Base-by-base conservation (phyloP, 37 sponge, comb jelly and placozoan genomes). In the Ianthella basta region DNA sequence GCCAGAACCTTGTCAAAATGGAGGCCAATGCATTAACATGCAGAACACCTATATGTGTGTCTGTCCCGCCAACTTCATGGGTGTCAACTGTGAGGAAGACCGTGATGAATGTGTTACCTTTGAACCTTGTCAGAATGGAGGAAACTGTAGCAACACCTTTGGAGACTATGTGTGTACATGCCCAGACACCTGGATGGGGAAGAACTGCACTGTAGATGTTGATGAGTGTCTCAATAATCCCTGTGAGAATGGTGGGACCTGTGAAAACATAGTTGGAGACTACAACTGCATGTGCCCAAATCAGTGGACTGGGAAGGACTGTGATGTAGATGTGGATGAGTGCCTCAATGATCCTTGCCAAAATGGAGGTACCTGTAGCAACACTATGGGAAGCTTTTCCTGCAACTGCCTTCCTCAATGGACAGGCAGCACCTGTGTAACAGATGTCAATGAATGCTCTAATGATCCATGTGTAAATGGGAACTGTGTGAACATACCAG, bases 311-410 rank as follows among this genome's bases (percentile, higher is more conserved):
- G 89, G 87, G 12, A 40, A 21, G 54, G 80, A 77, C 57, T 94
- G 95, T 55, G 61, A 79, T 2, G 29, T 4, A 0, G 82, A 84
- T 37, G 80, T 95, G 41, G 55, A 93, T 81, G 96, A 95, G n/a
- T 92, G 30, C 8, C 6, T 10, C 8, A 10, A 10, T 21, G 16
- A 41, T 21, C 84, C 72, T 83, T 83, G 84, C 36, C 72, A 38
- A 34, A 63, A 83, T 35, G 53, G 53, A 1, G 84, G 50, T 3
- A 83, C 69, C 2, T 83, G 84, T 69, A 66, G 4, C 44, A 65
- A 83, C 19, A 15, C 33, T 2, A 10, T 18, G 6, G 84, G 69
- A 38, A 24, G 44, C 69, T 83, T 32, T 44, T 35, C 10, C 35
- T 83, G 84, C 69, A 37, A 12, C 21, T 83, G 84, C 40, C 72